Conservation (phyloP, 2,888 invertebrate genomes). For the Heliconius ismenius region DNA sequence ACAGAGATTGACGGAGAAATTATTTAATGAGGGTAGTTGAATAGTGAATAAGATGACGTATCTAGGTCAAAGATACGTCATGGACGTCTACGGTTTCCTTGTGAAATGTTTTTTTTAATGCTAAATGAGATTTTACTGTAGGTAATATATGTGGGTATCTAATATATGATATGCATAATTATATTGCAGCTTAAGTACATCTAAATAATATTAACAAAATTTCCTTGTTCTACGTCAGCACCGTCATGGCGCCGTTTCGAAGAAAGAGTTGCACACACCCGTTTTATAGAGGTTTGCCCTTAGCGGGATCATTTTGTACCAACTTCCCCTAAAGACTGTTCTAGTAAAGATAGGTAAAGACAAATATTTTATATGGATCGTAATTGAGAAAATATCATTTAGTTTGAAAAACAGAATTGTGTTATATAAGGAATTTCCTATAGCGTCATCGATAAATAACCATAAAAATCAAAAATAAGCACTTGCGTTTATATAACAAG, state of each 20-base stretch:
- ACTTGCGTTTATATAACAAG: conserved; percentile 21
- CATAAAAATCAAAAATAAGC: conserved; percentile 1
- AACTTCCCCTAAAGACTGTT: too few relatives aligned
- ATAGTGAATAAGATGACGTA: conserved; percentile 59
- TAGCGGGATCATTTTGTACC: too few relatives aligned
- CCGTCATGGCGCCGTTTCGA: neutral
- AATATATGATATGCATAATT: too few relatives aligned
- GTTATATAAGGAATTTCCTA: neutral
- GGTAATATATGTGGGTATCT: neutral
- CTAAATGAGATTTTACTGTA: neutral
- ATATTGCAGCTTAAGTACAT: too few relatives aligned
- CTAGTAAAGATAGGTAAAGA: neutral
- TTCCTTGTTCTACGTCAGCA: too few relatives aligned
- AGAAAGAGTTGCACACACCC: too few relatives aligned
- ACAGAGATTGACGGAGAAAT: conserved; percentile 53
- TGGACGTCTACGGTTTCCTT: neutral
- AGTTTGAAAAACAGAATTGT: neutral
- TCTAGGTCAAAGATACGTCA: conserved; percentile 72
- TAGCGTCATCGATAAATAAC: neutral
- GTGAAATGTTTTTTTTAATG: neutral
- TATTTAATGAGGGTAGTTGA: conserved; percentile 51
- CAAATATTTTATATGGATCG: neutral
- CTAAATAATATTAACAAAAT: too few relatives aligned
- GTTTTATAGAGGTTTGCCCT: too few relatives aligned
- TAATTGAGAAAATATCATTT: neutral